Evolutionary conservation across 2,113 vertebrate genomes (phyloP), one percentile per base, ranked within the genome.

Genomic region (Neotoma lepida): DNA sequence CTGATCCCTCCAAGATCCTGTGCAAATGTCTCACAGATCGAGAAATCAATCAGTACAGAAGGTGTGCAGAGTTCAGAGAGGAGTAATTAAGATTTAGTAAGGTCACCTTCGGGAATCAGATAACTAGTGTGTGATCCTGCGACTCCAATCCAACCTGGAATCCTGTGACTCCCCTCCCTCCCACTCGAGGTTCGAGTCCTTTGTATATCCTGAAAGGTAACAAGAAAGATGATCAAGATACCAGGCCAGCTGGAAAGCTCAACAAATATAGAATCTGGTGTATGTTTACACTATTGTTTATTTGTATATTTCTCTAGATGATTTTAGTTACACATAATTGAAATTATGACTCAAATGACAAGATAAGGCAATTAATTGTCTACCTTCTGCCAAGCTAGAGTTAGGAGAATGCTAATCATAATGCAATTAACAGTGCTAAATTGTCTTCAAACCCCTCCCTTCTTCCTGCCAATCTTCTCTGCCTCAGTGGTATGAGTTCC

Each of bases 321-420:
- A 15, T 24, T 71, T 90, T n/a, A 81, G 39, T 88, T 88, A 81
- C 24, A 80, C 85, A 35, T 66, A 95, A 80, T 22, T 78, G 46
- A 91, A 89, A 74, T 35, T 20, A 9, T 71, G 44, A 88, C 18
- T 86, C 33, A 88, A 46, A 78, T 35, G 64, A 77, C 4, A 74
- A 76, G 12, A 61, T 54, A 71, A 49, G 28, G 4, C 54, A 71
- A 28, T 85, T 64, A 90, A 49, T 81, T 9, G 77, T 70, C 88
- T 33, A 41, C 15, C 17, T 20, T 61, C 49, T 70, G 1, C 66
- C 82, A 85, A 6, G 1, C 7, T 26, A 90, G 44, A 66, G 26
- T 6, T 58, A 66, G 73, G 14, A 64, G 35, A 20, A 76, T 41
- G 24, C 7, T 86, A 20, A 71, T 88, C 2, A 51, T 39, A 58